phyloP scores from a whole-genome alignment of 2,888 invertebrate genomes.

The Atrina japonica region DNA sequence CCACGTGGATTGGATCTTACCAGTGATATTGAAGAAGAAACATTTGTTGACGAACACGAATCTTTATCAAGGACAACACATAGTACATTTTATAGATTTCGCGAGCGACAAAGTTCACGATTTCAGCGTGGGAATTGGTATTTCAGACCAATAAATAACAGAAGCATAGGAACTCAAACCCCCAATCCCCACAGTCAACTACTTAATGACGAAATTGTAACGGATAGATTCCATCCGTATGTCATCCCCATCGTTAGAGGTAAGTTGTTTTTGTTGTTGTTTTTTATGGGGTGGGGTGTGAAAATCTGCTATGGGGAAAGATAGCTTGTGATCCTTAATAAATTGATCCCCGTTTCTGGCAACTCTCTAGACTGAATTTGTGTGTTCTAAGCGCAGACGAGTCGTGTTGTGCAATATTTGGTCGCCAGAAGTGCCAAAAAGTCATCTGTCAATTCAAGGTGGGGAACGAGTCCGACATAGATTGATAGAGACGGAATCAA shows the following conservation, averaged over 20 bases:
- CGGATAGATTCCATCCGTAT: slow-evolving; percentile 47
- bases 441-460: no score
- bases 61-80: background rate
- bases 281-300: no score
- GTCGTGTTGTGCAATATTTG: no score
- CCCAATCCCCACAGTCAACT: slow-evolving; percentile 64
- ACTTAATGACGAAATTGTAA: slow-evolving; percentile 49
- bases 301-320: no score
- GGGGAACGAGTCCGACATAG: no score
- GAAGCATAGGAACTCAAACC: slow-evolving; percentile 69
- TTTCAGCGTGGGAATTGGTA: slow-evolving; percentile 8
- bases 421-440: no score
- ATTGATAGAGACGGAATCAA: no score
- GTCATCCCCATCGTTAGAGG: slow-evolving; percentile 41
- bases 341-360: no score
- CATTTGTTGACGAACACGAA: slow-evolving; percentile 17
- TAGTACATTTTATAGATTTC: background rate
- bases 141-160: slow-evolving; percentile 56
- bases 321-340: no score
- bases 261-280: slow-evolving; percentile 43
- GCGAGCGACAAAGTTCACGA: background rate
- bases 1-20: slow-evolving; percentile 27
- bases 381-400: no score
- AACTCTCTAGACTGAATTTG: no score
- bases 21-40: slow-evolving; percentile 4